phyloP scores from a whole-genome alignment of 2,888 invertebrate species.

The Napeogenes inachia region DNA sequence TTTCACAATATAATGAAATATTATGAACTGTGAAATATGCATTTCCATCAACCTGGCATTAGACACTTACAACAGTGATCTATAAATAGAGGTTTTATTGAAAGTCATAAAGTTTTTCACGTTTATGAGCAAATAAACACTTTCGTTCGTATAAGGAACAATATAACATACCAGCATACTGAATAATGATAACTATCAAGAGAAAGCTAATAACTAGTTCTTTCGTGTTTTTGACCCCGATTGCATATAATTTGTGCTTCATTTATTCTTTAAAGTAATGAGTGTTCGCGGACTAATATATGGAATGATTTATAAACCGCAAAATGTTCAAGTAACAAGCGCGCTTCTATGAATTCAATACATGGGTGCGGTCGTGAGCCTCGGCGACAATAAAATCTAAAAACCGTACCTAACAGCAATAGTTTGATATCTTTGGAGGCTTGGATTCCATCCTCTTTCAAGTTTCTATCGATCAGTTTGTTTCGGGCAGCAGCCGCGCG shows the following conservation, averaged over 20 bases:
- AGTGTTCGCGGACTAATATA: conserved; percentile 1
- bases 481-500: conserved; percentile 98
- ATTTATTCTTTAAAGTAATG: conserved; percentile 21
- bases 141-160: conserved; percentile 62
- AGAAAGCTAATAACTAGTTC: conserved; percentile 50
- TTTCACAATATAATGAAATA: too few species aligned
- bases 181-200: conserved; percentile 47
- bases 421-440: conserved; percentile 99
- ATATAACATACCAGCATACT: conserved; percentile 56
- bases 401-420: conserved; percentile 91
- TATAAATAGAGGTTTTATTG: too few species aligned
- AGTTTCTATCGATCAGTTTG: conserved; percentile 97
- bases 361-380: conserved; percentile 63
- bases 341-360: conserved; percentile 35
- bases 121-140: conserved; percentile 48
- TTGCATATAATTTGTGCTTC: conserved; percentile 20
- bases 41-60: too few species aligned
- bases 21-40: too few species aligned
- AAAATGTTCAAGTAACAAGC: conserved; percentile 17
- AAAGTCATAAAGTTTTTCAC: conserved; percentile 38
- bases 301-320: conserved; percentile 20
- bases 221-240: conserved; percentile 24
- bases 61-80: too few species aligned
- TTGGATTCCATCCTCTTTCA: conserved; percentile 99
- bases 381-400: conserved; percentile 25